Percentiles rank a stretch among this genome's conserved stretches.
phyloP scores from a whole-genome alignment of 2,797 vertebrate genomes.

The Gobio occitaniae region DNA sequence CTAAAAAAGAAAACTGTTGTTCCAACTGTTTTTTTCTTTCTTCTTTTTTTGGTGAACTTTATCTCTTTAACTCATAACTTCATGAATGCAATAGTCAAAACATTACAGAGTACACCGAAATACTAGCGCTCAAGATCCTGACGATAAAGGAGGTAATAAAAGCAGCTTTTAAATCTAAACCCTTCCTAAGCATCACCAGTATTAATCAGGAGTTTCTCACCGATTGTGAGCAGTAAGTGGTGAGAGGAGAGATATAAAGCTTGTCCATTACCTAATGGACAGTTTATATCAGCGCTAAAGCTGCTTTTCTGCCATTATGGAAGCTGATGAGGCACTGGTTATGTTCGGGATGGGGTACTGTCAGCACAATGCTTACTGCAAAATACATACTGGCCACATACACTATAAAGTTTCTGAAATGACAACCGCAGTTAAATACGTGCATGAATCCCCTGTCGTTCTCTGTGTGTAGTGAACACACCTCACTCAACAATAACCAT shows the following conservation, averaged over 20 bases:
- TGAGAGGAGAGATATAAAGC: background rate
- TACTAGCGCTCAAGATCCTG: background rate
- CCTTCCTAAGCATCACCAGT: background rate
- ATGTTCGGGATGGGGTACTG: background rate
- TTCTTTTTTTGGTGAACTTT: too few species aligned
- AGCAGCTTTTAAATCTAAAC: background rate
- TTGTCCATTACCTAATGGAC: constrained; percentile 39
- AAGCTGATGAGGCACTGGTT: background rate
- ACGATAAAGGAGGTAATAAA: background rate
- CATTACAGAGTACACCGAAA: background rate
- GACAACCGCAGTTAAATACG: background rate
- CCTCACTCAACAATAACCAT: background rate
- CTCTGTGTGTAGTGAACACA: background rate
- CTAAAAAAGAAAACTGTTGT: background rate
- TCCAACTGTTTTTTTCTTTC: too few species aligned
- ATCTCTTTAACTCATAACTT: background rate
- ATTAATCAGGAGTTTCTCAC: background rate
- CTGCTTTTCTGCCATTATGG: constrained; percentile 27
- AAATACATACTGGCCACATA: background rate
- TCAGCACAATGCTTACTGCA: background rate
- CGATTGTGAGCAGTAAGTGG: background rate
- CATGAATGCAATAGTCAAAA: background rate
- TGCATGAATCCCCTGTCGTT: background rate
- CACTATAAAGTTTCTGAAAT: background rate
- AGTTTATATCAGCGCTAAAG: constrained; percentile 25